These are phyloP conservation scores for Saccostrea echinata DNA, from an alignment of 1,140 invertebrate species.

Conservation along the genomic window DNA sequence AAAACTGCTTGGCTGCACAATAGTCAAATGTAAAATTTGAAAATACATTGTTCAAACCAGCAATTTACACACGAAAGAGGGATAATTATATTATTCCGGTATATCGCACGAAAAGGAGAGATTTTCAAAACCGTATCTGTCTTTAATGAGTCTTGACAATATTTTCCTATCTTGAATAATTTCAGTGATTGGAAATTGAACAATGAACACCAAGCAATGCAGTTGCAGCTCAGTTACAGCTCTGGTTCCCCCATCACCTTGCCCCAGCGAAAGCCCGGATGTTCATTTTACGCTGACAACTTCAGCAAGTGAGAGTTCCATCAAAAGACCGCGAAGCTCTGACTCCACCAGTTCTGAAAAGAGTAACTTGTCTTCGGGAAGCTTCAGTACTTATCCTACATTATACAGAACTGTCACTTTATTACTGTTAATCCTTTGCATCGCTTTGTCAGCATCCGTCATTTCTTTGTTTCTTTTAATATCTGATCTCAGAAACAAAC, in stretches of 20 bases:
- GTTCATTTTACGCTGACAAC: neutral
- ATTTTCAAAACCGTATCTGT: neutral
- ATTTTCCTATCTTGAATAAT: no score
- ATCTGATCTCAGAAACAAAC: neutral
- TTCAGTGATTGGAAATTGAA: neutral
- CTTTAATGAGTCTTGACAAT: neutral
- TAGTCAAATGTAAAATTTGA: neutral
- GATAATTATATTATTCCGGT: neutral
- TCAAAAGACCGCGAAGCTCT: neutral
- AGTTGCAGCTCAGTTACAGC: neutral
- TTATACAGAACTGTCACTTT: neutral
- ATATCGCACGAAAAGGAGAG: neutral
- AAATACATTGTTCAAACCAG: neutral
- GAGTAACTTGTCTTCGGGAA: conserved; percentile 12
- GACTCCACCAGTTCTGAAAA: conserved; percentile 15
- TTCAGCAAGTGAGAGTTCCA: conserved; percentile 6
- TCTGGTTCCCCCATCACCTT: neutral
- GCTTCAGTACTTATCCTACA: neutral
- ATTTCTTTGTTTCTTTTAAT: conserved; percentile 17
- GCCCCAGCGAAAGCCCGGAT: conserved; percentile 19
- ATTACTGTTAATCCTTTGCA: conserved; percentile 4
- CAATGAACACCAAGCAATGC: conserved; percentile 18
- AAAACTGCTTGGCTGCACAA: neutral
- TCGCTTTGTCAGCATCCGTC: neutral
- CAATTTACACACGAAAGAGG: neutral